These are phyloP conservation scores for Hybos culiciformis DNA, from an alignment of 2,888 invertebrate genomes.

Conservation along the genomic window DNA sequence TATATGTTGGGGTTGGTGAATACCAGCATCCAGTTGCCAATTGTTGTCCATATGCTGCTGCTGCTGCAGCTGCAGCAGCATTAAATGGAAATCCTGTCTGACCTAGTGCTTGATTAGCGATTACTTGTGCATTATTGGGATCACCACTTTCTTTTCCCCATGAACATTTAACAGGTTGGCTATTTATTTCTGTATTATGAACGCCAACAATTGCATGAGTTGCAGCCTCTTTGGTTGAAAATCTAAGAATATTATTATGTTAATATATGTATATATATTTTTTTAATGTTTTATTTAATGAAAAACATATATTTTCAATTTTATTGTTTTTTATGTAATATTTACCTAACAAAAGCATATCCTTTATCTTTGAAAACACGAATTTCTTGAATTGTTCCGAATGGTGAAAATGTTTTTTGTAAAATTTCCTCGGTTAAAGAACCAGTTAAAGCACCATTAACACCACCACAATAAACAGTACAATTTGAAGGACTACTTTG, in stretches of 20 bases:
- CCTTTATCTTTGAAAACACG: slow-evolving; percentile 98
- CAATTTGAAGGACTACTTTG: slow-evolving; percentile 97
- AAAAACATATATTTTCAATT: not conserved
- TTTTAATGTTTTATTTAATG: not conserved
- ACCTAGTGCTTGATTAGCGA: slow-evolving; percentile 45
- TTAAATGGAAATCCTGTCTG: slow-evolving; percentile 39
- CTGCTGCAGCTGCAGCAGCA: slow-evolving; percentile 38
- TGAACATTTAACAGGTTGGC: slow-evolving; percentile 93
- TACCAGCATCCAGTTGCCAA: slow-evolving; percentile 77
- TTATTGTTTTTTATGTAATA: not conserved
- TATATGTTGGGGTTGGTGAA: slow-evolving; percentile 58
- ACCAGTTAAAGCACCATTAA: slow-evolving; percentile 50
- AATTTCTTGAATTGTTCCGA: slow-evolving; percentile 95
- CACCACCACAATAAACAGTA: slow-evolving; percentile 96
- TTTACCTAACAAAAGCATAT: slow-evolving; percentile 87
- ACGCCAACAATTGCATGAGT: slow-evolving; percentile 96
- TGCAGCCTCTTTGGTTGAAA: slow-evolving; percentile 96
- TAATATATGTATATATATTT: too few relatives aligned
- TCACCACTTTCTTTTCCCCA: slow-evolving; percentile 99
- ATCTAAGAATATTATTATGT: slow-evolving; percentile 62
- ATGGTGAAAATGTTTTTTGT: slow-evolving; percentile 91
- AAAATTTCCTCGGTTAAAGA: slow-evolving; percentile 93
- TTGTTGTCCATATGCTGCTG: slow-evolving; percentile 65
- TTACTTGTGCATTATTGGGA: slow-evolving; percentile 67
- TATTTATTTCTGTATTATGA: slow-evolving; percentile 93